Conservation (phyloP, 2,888 invertebrate genomes). For the Nephrotoma guestfalica region DNA sequence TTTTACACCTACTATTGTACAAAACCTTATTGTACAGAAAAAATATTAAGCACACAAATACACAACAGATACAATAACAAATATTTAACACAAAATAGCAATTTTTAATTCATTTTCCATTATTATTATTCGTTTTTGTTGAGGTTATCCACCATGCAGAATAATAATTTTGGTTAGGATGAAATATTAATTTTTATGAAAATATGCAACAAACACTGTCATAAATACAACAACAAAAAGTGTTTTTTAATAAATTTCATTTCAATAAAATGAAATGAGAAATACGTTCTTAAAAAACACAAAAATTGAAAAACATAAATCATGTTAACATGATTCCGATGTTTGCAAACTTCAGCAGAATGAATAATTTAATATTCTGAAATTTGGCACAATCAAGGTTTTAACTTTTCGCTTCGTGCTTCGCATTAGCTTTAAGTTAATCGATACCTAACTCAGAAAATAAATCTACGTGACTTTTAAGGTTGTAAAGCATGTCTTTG, state of each 20-base stretch:
- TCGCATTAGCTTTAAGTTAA: background rate
- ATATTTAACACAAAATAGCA: background rate
- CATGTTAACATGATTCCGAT: background rate
- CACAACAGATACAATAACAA: background rate
- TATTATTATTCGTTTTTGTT: background rate
- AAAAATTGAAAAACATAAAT: background rate
- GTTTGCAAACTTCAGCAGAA: background rate
- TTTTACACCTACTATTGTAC: background rate
- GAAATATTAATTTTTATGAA: background rate
- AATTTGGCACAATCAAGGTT: background rate
- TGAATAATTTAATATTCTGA: background rate
- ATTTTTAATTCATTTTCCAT: background rate
- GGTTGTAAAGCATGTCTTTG: too few species aligned
- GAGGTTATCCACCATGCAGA: background rate
- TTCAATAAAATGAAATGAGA: background rate
- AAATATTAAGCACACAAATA: background rate
- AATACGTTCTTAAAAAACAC: background rate
- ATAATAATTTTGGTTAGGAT: background rate
- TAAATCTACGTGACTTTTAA: too few species aligned
- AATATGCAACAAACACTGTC: background rate
- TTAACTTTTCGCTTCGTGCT: background rate
- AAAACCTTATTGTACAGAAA: background rate
- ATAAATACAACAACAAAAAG: background rate
- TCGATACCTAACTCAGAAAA: background rate
- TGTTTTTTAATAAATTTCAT: background rate